A percentile compares a stretch with the other conserved stretches of the same genome.
Evolutionary conservation across 2,113 vertebrate species (phyloP).

Genomic region (Rhineura floridana): DNA sequence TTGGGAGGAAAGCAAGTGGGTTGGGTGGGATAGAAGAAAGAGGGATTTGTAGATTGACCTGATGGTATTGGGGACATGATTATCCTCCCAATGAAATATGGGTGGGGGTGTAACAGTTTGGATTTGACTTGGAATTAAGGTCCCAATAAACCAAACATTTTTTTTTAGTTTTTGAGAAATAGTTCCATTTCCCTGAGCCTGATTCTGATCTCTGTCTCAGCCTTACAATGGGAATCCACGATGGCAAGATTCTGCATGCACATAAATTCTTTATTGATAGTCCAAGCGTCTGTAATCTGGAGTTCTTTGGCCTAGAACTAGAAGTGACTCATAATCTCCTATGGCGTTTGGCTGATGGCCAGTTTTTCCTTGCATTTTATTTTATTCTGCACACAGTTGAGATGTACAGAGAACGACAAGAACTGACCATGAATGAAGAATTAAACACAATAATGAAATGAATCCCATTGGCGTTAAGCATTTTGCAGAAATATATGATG

Average conservation of each 20-base stretch:
- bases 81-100: not conserved
- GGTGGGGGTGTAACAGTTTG: not conserved
- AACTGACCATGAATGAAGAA: not conserved
- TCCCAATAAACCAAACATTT: not conserved
- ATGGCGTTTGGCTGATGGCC: not conserved
- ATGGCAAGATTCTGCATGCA: not conserved
- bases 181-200: not conserved
- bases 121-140: not conserved
- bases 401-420: not conserved
- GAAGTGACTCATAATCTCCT: not conserved
- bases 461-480: constrained; percentile 67
- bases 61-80: not conserved
- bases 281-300: not conserved
- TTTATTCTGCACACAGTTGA: not conserved
- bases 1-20: not conserved
- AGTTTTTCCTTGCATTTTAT: not conserved
- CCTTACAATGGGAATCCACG: not conserved
- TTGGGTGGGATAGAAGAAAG: not conserved
- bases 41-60: not conserved
- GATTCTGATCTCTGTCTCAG: not conserved
- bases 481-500: constrained; percentile 53
- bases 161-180: not conserved
- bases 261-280: not conserved
- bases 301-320: not conserved
- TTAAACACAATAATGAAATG: not conserved